Evolutionary conservation across 2,888 invertebrate genomes (phyloP).

Genomic region (Caenorhabditis sulstoni): DNA sequence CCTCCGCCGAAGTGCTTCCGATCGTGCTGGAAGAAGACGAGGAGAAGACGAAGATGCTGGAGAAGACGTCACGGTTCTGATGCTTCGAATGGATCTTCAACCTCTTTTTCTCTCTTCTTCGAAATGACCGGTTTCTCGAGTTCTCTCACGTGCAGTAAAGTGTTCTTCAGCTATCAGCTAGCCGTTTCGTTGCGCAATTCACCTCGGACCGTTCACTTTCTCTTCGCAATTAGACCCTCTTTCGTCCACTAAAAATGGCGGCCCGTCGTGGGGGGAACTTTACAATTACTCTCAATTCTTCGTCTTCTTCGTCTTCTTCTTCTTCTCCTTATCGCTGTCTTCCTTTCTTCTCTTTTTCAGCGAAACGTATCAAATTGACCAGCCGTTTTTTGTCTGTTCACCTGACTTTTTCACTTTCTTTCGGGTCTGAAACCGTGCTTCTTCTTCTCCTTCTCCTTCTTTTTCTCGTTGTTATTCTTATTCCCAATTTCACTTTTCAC

Average conservation of each 20-base stretch:
- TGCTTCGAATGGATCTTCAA: background rate
- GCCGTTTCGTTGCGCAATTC: conserved; percentile 43
- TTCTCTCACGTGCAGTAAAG: conserved; percentile 29
- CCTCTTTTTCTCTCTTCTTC: conserved; percentile 33
- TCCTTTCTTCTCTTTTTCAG: conserved; percentile 26
- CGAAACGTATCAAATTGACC: conserved; percentile 18
- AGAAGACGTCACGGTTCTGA: conserved; percentile 23
- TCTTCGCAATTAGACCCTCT: conserved; percentile 49
- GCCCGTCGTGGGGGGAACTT: conserved; percentile 32
- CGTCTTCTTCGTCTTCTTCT: conserved; percentile 11
- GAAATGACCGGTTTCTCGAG: conserved; percentile 40
- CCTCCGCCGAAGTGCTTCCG: conserved; percentile 49
- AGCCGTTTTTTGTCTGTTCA: conserved; percentile 11
- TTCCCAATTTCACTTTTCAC: conserved; percentile 42
- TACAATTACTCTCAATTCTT: conserved; percentile 60
- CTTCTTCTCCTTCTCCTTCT: background rate
- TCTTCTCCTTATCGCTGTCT: conserved; percentile 6
- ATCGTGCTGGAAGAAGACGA: conserved; percentile 61
- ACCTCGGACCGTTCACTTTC: conserved; percentile 38
- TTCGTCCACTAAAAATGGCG: conserved; percentile 45
- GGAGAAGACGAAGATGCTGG: conserved; percentile 47
- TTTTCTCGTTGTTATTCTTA: conserved; percentile 36
- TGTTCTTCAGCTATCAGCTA: conserved; percentile 52
- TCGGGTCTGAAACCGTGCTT: conserved; percentile 23
- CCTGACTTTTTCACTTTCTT: conserved; percentile 5